phyloP scores from a whole-genome alignment of 2,888 invertebrate genomes.

The Epinotia nisella region DNA sequence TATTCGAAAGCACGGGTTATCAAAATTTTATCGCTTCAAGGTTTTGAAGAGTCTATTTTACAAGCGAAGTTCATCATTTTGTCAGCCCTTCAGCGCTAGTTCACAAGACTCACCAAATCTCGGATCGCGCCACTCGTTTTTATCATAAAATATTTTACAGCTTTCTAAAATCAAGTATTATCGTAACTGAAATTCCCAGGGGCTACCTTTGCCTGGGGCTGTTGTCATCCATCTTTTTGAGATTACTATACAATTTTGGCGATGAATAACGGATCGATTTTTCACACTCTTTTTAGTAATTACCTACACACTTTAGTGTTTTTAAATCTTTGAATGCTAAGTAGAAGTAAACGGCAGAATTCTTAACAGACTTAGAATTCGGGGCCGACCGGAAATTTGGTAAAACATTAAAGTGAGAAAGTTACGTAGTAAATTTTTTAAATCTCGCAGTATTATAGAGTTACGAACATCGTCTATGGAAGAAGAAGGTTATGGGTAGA shows the following conservation, averaged over 20 bases:
- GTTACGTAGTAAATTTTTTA: too few relatives aligned
- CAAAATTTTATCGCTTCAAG: background rate
- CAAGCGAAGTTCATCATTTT: slow-evolving; percentile 23
- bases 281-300: too few relatives aligned
- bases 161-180: slow-evolving; percentile 64
- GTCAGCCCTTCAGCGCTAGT: slow-evolving; percentile 20
- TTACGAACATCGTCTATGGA: too few relatives aligned
- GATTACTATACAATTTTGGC: slow-evolving; percentile 26
- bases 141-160: slow-evolving; percentile 65
- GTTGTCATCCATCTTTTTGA: slow-evolving; percentile 29
- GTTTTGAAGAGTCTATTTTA: slow-evolving; percentile 14
- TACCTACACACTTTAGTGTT: too few relatives aligned
- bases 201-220: slow-evolving; percentile 51
- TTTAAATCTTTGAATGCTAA: too few relatives aligned
- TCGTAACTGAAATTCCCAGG: slow-evolving; percentile 57
- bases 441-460: too few relatives aligned
- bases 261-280: background rate
- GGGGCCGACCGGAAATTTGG: too few relatives aligned
- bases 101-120: slow-evolving; percentile 20
- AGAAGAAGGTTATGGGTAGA: too few relatives aligned
- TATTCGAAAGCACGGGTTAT: background rate
- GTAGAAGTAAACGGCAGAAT: too few relatives aligned
- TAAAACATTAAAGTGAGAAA: too few relatives aligned
- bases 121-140: slow-evolving; percentile 49
- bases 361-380: too few relatives aligned